Base-by-base conservation (phyloP, 92 coral and sea anemone species). In the Chrysogorgia sp. region DNA sequence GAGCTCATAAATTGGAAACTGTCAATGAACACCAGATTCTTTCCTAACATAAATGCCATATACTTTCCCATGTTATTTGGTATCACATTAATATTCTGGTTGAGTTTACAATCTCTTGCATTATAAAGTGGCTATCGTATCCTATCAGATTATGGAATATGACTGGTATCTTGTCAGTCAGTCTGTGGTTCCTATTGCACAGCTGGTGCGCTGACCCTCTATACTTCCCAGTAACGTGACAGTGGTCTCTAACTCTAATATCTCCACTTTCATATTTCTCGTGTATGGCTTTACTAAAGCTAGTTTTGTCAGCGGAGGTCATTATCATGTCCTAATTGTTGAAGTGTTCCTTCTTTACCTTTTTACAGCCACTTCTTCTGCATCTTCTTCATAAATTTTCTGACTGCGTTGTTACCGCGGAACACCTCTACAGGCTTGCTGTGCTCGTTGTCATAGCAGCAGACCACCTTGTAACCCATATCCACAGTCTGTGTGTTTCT, bases 201-300 rank as follows among this genome's bases (percentile, higher is more conserved):
- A 33, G 64, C 63, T 67, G 63, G 40, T 84, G 88, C 24, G 88
- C 88, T 9, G 75, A 40, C 0, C 82, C 82, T 60, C 76, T 58
- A 31, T 40, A 75, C 22, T 35, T 47, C 0, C 86, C 86, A 19
- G 81, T 82, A 20, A 61, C 23, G n/a, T 82, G 86, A 33, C 80
- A 62, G 52, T 82, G 75, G 67, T 82, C 86, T 15, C 72, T 45
- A 15, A 82, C 81, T 2, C 67, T 30, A 14, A 35, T 67, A 17
- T 56, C 56, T 25, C 69, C 62, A 19, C 40, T 57, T 19, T 74
- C 55, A 33, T 37, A 37, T 12, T 37, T 37, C 43, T 12, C 43
- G 43, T 12, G 12, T 5, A 37, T 37, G 43, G 43, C 43, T 12
- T 37, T 37, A 37, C 6, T 37, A 12, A 4, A 12, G 43, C 12